These are phyloP conservation scores for Odontomyia ornata DNA, from an alignment of 2,888 invertebrate genomes.

Conservation along the genomic window DNA sequence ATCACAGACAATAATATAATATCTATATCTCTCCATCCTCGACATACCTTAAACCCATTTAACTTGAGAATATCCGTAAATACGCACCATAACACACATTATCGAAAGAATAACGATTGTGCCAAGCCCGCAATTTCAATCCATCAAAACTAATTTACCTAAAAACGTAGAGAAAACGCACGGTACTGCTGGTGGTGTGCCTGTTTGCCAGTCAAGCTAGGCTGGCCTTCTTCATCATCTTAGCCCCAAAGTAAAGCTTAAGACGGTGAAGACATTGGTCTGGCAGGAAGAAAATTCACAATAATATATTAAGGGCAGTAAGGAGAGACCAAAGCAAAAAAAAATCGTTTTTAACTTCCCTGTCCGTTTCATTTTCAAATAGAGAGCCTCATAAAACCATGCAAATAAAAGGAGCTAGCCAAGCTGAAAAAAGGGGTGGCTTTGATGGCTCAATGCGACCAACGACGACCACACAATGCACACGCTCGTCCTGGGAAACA, in stretches of 20 bases:
- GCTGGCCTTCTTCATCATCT: neutral
- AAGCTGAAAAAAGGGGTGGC: constrained; percentile 39
- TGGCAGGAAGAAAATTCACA: neutral
- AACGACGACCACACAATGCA: neutral
- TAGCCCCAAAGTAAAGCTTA: neutral
- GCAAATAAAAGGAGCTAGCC: constrained; percentile 36
- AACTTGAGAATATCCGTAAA: constrained; percentile 45
- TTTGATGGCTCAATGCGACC: neutral
- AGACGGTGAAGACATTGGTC: neutral
- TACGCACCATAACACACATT: constrained; percentile 50
- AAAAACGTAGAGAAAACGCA: constrained; percentile 46
- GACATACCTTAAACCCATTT: constrained; percentile 44
- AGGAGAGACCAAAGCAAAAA: constrained; percentile 30
- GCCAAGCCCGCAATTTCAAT: constrained; percentile 51
- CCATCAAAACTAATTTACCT: constrained; percentile 52
- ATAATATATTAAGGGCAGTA: neutral
- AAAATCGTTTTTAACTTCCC: constrained; percentile 28
- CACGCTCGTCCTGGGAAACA: too few species aligned
- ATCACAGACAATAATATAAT: constrained; percentile 15
- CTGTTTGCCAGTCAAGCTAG: neutral
- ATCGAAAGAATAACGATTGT: constrained; percentile 49
- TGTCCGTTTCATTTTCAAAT: constrained; percentile 19
- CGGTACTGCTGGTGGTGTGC: neutral
- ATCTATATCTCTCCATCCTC: constrained; percentile 25
- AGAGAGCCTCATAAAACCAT: constrained; percentile 35